These are phyloP conservation scores for Temnopleurus reevesii DNA, from an alignment of 53 echinoderm and acorn worm genomes.

Conservation along the genomic window DNA sequence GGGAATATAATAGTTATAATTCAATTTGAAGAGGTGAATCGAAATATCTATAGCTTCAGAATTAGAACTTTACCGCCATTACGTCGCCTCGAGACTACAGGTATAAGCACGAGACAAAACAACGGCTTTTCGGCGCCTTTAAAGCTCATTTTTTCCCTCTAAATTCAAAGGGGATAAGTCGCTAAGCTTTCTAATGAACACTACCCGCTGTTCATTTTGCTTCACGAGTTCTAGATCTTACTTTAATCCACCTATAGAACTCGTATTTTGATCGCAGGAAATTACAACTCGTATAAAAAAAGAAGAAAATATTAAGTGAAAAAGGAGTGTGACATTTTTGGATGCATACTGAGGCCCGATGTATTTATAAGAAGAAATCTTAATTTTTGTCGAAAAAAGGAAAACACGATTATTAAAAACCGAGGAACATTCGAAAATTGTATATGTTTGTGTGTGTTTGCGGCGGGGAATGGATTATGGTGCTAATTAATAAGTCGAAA, in stretches of 20 bases:
- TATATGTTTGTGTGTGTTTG: too few species aligned
- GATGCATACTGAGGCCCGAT: not conserved
- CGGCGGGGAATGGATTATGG: too few species aligned
- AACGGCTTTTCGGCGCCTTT: constrained; percentile 9
- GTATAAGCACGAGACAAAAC: not conserved
- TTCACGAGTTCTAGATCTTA: not conserved
- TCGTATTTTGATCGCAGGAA: not conserved
- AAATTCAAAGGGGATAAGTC: not conserved
- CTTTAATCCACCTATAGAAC: not conserved
- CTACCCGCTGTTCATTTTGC: constrained; percentile 43
- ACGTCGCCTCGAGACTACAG: not conserved
- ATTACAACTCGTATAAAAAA: not conserved
- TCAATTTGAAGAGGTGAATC: not conserved
- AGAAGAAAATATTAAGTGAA: not conserved
- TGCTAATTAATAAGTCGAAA: too few species aligned
- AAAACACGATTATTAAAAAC: too few species aligned
- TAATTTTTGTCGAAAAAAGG: too few species aligned
- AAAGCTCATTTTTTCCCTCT: not conserved
- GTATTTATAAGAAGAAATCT: too few species aligned
- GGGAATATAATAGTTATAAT: not conserved
- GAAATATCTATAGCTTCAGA: not conserved
- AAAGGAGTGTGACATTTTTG: not conserved
- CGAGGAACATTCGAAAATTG: too few species aligned
- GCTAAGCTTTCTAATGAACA: constrained; percentile 11
- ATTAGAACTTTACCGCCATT: not conserved